A percentile compares a stretch with the other conserved stretches of the same genome.
Evolutionary conservation across 1,140 invertebrate species (phyloP).

Genomic region (Rhyacophila brunnea): DNA sequence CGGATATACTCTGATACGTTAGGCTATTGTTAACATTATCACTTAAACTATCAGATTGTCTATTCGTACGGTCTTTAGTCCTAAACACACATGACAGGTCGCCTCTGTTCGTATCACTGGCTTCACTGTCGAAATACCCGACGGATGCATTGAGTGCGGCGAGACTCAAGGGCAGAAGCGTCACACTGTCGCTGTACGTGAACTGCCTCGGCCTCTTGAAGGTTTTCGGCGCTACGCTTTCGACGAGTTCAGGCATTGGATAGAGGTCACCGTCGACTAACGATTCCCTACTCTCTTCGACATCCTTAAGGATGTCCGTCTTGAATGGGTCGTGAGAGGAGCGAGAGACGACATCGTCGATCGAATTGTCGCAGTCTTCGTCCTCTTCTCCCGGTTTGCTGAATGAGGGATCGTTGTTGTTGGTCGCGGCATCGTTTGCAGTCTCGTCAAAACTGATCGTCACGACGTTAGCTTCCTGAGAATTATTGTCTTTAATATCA

Average conservation of each 20-base stretch:
- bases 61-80: conserved; percentile 9
- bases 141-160: conserved; percentile 25
- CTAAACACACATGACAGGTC: conserved; percentile 37
- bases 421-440: conserved; percentile 8
- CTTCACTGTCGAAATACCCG: conserved; percentile 15
- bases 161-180: conserved; percentile 30
- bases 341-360: background rate
- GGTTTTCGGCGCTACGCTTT: background rate
- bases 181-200: conserved; percentile 40
- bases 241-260: conserved; percentile 14
- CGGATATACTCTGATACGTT: conserved; percentile 31
- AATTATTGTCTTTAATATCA: conserved; percentile 12
- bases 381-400: background rate
- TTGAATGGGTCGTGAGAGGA: no score
- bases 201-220: conserved; percentile 40
- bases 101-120: background rate
- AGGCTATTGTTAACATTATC: conserved; percentile 4
- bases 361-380: conserved; percentile 1
- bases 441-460: conserved; percentile 5
- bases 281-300: background rate
- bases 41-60: background rate
- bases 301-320: background rate
- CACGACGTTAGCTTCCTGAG: no score
- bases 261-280: background rate
- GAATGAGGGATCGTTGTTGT: conserved; percentile 18